Percentiles rank a stretch among this genome's conserved stretches.
Conservation (phyloP, 2,113 vertebrate species). For the Rattus rattus region DNA sequence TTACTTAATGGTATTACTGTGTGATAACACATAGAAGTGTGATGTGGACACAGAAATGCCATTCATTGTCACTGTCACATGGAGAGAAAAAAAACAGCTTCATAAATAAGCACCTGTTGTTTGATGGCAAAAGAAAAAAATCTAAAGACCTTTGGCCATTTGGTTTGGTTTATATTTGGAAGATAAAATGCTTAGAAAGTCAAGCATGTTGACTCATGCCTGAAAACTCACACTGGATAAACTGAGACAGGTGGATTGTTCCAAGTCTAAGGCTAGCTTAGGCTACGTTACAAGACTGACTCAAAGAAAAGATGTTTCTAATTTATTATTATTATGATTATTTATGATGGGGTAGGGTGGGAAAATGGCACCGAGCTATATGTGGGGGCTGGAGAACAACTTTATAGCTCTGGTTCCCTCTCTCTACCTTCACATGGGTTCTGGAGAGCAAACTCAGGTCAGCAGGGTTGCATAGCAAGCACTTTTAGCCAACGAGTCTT, state of each 20-base stretch:
- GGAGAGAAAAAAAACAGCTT: neutral
- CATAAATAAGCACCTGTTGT: neutral
- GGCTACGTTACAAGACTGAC: neutral
- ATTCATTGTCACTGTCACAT: too few species aligned
- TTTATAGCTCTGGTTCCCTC: neutral
- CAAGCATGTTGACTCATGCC: neutral
- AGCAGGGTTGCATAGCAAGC: neutral
- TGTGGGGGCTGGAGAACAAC: neutral
- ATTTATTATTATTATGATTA: neutral
- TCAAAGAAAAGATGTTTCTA: neutral
- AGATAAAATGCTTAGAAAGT: neutral
- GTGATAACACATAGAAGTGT: neutral
- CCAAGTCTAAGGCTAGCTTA: neutral
- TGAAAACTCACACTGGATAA: neutral
- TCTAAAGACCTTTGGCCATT: neutral
- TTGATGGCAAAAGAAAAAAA: neutral
- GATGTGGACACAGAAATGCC: neutral
- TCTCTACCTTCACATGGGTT: neutral
- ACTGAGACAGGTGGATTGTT: neutral
- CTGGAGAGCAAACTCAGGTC: neutral
- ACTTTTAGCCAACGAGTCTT: neutral
- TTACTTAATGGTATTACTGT: neutral
- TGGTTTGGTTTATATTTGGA: neutral
- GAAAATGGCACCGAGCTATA: neutral
- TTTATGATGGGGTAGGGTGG: neutral